A percentile compares a stretch with the other conserved stretches of the same genome.
These are phyloP conservation scores for Pitangus sulphuratus DNA, from an alignment of 2,797 vertebrate species.

Conservation along the genomic window DNA sequence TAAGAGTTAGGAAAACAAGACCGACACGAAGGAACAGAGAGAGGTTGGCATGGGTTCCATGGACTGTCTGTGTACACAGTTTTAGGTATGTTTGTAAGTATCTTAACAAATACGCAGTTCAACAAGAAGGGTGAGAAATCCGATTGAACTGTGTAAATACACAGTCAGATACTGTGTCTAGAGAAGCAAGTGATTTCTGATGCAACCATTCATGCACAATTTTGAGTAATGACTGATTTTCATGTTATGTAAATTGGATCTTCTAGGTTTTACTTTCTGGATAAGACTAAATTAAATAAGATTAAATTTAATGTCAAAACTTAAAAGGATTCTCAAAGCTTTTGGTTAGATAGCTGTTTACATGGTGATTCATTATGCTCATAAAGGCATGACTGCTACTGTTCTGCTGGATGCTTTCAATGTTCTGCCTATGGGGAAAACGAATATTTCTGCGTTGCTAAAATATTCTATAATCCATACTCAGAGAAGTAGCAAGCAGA, in stretches of 20 bases:
- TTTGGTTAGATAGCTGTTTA: background rate
- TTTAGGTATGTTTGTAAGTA: background rate
- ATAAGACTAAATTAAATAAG: constrained; percentile 4
- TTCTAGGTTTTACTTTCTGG: constrained; percentile 1
- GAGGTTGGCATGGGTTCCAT: background rate
- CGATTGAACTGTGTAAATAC: background rate
- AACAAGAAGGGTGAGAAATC: constrained; percentile 7
- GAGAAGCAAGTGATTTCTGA: background rate
- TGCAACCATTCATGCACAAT: background rate
- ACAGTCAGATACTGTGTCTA: background rate
- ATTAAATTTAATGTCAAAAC: constrained; percentile 47
- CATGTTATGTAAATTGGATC: background rate
- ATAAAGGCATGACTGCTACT: background rate
- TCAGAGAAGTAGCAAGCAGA: background rate
- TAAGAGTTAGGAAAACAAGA: background rate
- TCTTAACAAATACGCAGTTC: constrained; percentile 1
- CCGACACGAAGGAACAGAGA: background rate
- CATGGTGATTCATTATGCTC: background rate
- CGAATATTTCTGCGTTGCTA: background rate
- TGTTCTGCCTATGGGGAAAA: background rate
- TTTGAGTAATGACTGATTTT: constrained; percentile 11
- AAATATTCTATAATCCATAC: background rate
- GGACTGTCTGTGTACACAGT: background rate
- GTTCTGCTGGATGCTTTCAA: constrained; percentile 8
- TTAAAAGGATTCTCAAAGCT: background rate